phyloP scores from a whole-genome alignment of 2,888 invertebrate species.

The Rutpela maculata region DNA sequence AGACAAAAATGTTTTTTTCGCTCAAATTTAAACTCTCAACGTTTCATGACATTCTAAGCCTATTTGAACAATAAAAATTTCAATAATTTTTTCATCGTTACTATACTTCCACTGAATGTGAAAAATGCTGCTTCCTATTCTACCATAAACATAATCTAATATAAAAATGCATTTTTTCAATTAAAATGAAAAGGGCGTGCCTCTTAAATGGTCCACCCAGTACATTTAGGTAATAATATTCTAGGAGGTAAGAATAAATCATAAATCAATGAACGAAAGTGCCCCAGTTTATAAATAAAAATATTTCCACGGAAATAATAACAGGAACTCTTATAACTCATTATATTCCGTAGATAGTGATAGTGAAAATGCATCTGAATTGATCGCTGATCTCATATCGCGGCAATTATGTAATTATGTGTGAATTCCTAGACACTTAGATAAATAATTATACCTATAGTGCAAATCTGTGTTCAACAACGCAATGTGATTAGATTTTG shows the following conservation, averaged over 20 bases:
- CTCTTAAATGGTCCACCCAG: too few species aligned
- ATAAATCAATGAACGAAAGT: background rate
- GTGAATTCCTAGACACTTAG: background rate
- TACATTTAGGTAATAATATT: too few species aligned
- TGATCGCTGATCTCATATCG: background rate
- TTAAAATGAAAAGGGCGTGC: too few species aligned
- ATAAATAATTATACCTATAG: background rate
- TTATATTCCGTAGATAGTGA: background rate
- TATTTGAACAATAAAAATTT: too few species aligned
- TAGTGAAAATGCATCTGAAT: background rate
- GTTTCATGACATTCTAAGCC: too few species aligned
- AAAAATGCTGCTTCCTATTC: too few species aligned
- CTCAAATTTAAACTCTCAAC: too few species aligned
- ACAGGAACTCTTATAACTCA: conserved; percentile 14
- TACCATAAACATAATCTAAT: too few species aligned
- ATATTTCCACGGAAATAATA: background rate
- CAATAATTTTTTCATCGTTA: too few species aligned
- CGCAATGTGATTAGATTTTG: background rate
- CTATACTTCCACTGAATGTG: too few species aligned
- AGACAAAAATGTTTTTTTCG: too few species aligned
- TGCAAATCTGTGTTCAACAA: background rate
- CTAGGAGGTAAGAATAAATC: background rate
- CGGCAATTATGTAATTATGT: conserved; percentile 20
- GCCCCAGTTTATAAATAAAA: background rate
- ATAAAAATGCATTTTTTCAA: too few species aligned